These are phyloP conservation scores for Pseudocheirus occidentalis DNA, from an alignment of 2,797 vertebrate genomes.

Conservation along the genomic window DNA sequence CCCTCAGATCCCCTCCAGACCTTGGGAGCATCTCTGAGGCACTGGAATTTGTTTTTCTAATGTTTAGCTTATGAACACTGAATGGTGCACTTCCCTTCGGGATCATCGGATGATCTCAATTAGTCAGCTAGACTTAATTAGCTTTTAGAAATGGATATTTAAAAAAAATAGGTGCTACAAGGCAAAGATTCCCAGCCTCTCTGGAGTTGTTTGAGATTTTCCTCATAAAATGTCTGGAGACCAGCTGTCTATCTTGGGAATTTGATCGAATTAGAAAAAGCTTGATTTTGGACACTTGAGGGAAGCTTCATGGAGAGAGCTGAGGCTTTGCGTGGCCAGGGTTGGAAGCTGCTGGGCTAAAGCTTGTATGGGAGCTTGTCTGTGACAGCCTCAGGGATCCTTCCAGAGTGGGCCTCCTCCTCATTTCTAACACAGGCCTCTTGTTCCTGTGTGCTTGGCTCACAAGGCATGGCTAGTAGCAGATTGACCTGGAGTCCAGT, in stretches of 20 bases:
- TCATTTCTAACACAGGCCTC: not conserved
- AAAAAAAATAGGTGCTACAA: not conserved
- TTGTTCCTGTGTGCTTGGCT: not conserved
- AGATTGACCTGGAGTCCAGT: not conserved
- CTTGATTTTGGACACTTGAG: not conserved
- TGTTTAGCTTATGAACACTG: not conserved
- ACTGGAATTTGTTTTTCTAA: not conserved
- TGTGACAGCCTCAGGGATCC: not conserved
- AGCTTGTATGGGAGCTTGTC: not conserved
- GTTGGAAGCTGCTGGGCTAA: not conserved
- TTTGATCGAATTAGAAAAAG: not conserved
- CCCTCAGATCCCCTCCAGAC: not conserved
- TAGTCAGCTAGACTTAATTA: slow-evolving; percentile 5
- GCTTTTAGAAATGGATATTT: not conserved
- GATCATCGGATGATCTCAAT: not conserved
- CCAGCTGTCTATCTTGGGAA: not conserved
- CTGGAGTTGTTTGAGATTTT: not conserved
- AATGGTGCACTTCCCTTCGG: not conserved
- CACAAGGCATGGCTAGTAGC: not conserved
- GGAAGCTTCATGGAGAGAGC: not conserved
- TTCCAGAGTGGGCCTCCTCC: not conserved
- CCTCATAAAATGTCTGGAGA: not conserved
- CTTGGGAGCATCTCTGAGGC: not conserved
- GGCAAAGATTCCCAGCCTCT: not conserved
- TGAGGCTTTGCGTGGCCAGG: not conserved